phyloP scores from a whole-genome alignment of 2,113 vertebrate species.

The Archocentrus centrarchus region DNA sequence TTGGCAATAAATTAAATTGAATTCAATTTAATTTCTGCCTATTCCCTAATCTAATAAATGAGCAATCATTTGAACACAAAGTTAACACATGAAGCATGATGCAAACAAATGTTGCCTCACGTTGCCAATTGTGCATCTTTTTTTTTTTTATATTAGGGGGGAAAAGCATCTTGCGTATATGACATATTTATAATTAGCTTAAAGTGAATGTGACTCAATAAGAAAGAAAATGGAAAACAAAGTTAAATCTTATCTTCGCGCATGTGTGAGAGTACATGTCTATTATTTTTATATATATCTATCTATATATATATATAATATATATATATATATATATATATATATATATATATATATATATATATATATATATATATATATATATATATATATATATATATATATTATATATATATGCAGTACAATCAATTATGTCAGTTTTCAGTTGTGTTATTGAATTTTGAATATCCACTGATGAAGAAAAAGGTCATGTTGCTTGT shows the following conservation, averaged over 20 bases:
- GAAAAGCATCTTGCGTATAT: background rate
- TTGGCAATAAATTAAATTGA: background rate
- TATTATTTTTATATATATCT: too few species aligned
- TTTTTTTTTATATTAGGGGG: background rate
- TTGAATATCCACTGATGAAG: background rate
- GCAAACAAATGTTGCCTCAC: too few species aligned
- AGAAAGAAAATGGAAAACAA: background rate
- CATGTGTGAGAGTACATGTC: background rate
- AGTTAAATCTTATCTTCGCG: too few species aligned
- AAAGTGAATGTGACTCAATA: background rate
- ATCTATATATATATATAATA: too few species aligned
- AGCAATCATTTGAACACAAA: background rate
- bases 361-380: background rate
- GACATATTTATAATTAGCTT: background rate
- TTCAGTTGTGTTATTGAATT: background rate
- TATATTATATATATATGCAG: background rate
- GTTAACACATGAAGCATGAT: background rate
- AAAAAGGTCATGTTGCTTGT: constrained; percentile 24
- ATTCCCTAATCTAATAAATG: background rate
- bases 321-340: too few species aligned
- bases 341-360: background rate
- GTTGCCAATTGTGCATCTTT: too few species aligned
- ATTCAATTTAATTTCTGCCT: background rate
- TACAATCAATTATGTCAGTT: background rate
- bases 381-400: background rate